Base-by-base conservation (phyloP, 2,113 vertebrate genomes). In the Callaeas wilsoni region DNA sequence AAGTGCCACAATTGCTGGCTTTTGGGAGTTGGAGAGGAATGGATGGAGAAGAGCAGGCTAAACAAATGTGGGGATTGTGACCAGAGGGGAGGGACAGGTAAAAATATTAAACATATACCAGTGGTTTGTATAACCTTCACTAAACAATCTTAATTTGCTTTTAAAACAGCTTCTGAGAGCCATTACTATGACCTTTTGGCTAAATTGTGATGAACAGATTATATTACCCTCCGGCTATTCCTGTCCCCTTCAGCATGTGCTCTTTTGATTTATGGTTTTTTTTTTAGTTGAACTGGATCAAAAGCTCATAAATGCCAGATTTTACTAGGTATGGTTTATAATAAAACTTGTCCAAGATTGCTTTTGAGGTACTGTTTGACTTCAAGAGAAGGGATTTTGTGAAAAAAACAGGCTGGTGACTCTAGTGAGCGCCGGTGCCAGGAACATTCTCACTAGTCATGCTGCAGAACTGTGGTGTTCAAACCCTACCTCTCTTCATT, bases 401-500 rank as follows among this genome's bases (percentile, higher is more conserved):
- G 35, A 20, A 84, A 65, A 74, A 73, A 74, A 5, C 33, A 35
- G 23, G 12, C 33, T 8, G 3, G 50, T 0, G 0, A 32, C 78
- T 5, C 60, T 65, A 52, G 59, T 4, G 33, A 59, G n/a, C 46
- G 47, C 12, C 76, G 6, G 87, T 73, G 85, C 90, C 92, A 91
- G 76, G 64, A 94, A 47, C 76, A 86, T 96, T 96, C 88, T 95
- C 92, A 53, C 94, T 89, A 92, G 91, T 88, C 93, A 78, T 92
- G 60, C 93, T 94, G 93, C 92, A 90, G 96, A 94, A 59, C 65
- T 78, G 18, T 46, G 56, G 77, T 87, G 73, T 84, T 80, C 80
- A 81, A 89, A 52, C 56, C 55, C 64, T 55, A 1, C 76, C 50
- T 70, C 39, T 89, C 50, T 71, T 94, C 81, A 7, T 69, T 74